These are phyloP conservation scores for Trogon melanurus DNA, from an alignment of 2,113 vertebrate species.

Conservation along the genomic window DNA sequence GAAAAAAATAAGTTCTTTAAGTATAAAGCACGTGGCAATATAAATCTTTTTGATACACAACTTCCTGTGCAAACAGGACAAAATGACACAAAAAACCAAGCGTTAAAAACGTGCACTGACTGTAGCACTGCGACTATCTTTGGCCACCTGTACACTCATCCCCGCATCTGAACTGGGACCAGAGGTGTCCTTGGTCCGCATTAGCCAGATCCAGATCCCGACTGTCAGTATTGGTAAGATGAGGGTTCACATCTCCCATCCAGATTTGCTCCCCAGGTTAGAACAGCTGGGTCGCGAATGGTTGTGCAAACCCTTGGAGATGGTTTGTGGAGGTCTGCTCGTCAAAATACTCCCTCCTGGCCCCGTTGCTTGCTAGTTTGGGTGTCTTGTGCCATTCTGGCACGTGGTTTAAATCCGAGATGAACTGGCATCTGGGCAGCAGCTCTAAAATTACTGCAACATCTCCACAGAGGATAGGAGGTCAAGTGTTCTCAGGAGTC, in stretches of 20 bases:
- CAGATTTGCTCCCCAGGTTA: not conserved
- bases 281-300: fast-evolving
- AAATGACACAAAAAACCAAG: not conserved
- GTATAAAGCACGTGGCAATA: not conserved
- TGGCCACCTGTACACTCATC: not conserved
- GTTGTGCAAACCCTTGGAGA: not conserved
- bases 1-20: not conserved
- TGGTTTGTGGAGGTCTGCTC: not conserved
- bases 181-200: not conserved
- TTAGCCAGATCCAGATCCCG: not conserved
- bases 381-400: not conserved
- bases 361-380: not conserved
- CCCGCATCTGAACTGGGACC: not conserved
- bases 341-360: not conserved
- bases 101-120: not conserved
- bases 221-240: not conserved
- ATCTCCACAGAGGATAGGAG: fast-evolving
- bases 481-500: not conserved
- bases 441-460: not conserved
- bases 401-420: fast-evolving
- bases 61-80: not conserved
- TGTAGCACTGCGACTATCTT: not conserved
- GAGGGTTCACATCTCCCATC: fast-evolving
- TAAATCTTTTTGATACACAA: not conserved
- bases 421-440: not conserved